phyloP scores from a whole-genome alignment of 2,888 invertebrate species.

The Coremacera marginata region DNA sequence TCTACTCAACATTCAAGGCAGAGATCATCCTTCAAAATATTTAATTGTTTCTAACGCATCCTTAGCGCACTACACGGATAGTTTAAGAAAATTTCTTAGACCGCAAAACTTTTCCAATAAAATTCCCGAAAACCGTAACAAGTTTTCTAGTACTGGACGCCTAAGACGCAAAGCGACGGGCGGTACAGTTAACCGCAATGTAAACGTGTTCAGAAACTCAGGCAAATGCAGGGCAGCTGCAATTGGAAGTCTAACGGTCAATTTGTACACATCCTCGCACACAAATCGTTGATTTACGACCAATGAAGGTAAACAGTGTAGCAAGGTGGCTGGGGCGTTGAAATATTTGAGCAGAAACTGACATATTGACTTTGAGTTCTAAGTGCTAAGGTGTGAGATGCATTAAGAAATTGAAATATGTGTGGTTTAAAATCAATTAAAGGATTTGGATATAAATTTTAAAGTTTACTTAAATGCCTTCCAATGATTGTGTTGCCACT shows the following conservation, averaged over 20 bases:
- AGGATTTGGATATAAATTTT: not conserved
- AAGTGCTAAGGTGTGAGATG: not conserved
- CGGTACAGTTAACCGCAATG: conserved; percentile 30
- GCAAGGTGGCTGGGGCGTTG: not conserved
- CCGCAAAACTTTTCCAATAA: conserved; percentile 33
- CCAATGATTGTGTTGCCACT: not conserved
- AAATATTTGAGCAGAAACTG: too few relatives aligned
- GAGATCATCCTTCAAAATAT: not conserved
- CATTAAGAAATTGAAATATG: not conserved
- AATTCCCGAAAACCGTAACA: conserved; percentile 20
- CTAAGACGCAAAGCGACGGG: not conserved
- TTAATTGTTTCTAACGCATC: not conserved
- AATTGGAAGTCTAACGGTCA: conserved; percentile 37
- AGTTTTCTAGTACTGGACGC: not conserved
- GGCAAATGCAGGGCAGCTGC: conserved; percentile 35
- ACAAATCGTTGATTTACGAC: conserved; percentile 50
- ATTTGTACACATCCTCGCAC: conserved; percentile 36
- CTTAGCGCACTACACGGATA: not conserved
- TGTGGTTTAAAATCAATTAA: not conserved
- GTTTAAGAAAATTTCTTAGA: not conserved
- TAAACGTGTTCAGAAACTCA: conserved; percentile 27
- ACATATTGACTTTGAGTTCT: too few relatives aligned
- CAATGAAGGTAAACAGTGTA: conserved; percentile 1
- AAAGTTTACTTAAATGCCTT: not conserved
- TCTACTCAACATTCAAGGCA: too few relatives aligned